A percentile compares a stretch with the other conserved stretches of the same genome.
Evolutionary conservation across 1,140 invertebrate species (phyloP).

Genomic region (Lepidurus packardi): DNA sequence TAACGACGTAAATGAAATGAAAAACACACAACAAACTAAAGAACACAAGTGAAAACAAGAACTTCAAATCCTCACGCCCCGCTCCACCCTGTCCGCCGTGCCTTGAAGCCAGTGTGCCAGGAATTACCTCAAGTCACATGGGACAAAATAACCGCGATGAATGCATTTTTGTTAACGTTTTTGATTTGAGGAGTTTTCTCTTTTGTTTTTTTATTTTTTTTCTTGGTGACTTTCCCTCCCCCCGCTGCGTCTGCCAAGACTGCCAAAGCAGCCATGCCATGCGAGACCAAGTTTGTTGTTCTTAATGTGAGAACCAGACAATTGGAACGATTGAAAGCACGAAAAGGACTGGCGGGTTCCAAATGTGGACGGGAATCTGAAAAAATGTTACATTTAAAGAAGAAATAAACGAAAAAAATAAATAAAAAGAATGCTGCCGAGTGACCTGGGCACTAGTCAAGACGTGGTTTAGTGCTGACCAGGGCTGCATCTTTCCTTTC

Average conservation of each 20-base stretch:
- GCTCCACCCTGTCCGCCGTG: conserved; percentile 6
- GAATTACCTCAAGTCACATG: conserved; percentile 21
- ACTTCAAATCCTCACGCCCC: background rate
- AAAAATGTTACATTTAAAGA: background rate
- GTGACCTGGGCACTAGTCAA: conserved; percentile 20
- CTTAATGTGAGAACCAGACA: background rate
- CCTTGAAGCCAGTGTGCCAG: conserved; percentile 20
- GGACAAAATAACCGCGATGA: conserved; percentile 14
- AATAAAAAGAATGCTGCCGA: background rate
- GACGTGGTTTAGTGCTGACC: conserved; percentile 13
- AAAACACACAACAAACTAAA: background rate
- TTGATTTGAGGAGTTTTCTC: background rate
- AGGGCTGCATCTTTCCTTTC: background rate
- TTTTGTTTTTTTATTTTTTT: background rate
- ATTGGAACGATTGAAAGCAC: background rate
- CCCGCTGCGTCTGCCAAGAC: conserved; percentile 1
- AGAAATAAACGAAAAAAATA: background rate
- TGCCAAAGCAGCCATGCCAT: conserved; percentile 2
- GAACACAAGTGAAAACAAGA: background rate
- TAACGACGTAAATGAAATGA: background rate
- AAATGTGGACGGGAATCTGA: background rate
- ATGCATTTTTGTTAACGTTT: background rate
- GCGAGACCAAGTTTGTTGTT: conserved; percentile 1
- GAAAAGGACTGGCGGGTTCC: background rate
- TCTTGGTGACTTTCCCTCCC: background rate